Conservation (phyloP, 2,888 invertebrate species). For the Clistopyga incitator region DNA sequence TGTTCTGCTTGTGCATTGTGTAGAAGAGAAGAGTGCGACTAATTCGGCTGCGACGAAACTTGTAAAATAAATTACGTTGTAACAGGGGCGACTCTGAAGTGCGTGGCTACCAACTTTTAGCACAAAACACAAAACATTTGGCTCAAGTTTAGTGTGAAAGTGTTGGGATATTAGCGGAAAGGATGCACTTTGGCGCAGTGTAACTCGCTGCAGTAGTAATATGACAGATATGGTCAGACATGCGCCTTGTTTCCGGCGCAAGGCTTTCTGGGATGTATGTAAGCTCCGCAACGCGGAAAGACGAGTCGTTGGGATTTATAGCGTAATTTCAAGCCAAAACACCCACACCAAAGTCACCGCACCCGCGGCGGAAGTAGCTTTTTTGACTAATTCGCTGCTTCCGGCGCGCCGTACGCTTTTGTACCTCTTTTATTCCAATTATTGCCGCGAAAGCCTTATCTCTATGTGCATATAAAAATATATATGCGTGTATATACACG, state of each 20-base stretch:
- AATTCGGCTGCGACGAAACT: neutral
- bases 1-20: neutral
- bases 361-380: neutral
- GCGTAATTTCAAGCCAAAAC: neutral
- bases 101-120: too few relatives aligned
- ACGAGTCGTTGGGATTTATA: constrained; percentile 34
- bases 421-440: constrained; percentile 10
- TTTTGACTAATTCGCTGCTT: constrained; percentile 20
- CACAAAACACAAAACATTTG: constrained; percentile 8
- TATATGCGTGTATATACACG: neutral
- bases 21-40: neutral
- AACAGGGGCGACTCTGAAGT: neutral
- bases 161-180: constrained; percentile 2
- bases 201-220: constrained; percentile 17
- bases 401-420: neutral
- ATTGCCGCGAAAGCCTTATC: neutral
- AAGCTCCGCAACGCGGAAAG: neutral
- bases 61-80: neutral
- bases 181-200: constrained; percentile 8
- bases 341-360: neutral
- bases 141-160: constrained; percentile 42
- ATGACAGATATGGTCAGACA: constrained; percentile 27
- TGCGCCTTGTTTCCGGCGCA: neutral
- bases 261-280: constrained; percentile 24
- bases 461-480: neutral